Base-by-base conservation (phyloP, 2,113 vertebrate species). In the Zosterops borbonicus region DNA sequence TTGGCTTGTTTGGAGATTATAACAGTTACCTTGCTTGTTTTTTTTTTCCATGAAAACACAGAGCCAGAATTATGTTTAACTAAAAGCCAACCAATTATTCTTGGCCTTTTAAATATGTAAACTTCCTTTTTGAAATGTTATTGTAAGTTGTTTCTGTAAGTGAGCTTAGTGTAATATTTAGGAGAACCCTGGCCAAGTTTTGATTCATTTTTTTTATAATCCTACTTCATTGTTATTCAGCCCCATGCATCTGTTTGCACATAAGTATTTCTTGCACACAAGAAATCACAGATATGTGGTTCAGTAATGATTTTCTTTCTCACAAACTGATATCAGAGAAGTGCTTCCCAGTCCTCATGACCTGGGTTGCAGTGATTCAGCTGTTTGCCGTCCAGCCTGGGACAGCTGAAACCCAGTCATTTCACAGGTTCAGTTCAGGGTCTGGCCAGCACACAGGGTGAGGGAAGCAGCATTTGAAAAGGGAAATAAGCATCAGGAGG, bases 331-430 rank as follows among this genome's bases (percentile, higher is more conserved):
- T 47, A 39, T 27, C 31, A 52, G 63, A 60, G 50, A 20, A 53
- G 35, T 55, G 76, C 31, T 65, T 56, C 18, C 27, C n/a, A 50
- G 31, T 41, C 49, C n/a, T 73, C 16, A 1, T 2, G 16, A 15
- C 35, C 35, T 76, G 1, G 0, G 33, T 37, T 85, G 39, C 50
- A 20, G 24, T 14, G 49, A 49, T 69, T 69, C n/a, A 73, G 22
- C 37, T 88, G 39, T 85, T 73, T 68, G n/a, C 35, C 58, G 58
- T 24, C 28, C 55, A 73, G 53, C 28, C 41, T 53, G 39, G 68
- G 65, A 27, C 39, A 47, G 9, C 68, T 69, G 69, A 77, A 77
- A 49, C 11, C 0, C 0, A 53, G 5, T 31, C 0, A 6, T 46
- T 52, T 20, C 53, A 8, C 20, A 46, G 44, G 2, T 22, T 29